These are phyloP conservation scores for Andrena trimmerana DNA, from an alignment of 2,888 invertebrate species.

Conservation along the genomic window DNA sequence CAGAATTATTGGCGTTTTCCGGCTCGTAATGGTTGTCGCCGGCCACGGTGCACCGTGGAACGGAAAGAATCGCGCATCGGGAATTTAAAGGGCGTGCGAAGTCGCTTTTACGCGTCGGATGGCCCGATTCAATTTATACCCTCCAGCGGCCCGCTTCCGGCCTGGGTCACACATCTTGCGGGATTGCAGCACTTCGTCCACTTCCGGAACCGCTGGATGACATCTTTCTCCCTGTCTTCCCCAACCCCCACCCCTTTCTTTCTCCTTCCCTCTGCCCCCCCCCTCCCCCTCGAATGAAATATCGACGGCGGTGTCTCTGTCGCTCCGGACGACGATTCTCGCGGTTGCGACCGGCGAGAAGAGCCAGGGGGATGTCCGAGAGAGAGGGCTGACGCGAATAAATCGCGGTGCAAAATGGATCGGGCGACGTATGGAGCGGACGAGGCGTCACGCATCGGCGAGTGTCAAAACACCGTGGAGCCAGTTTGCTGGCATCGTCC, in stretches of 20 bases:
- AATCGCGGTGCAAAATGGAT: slow-evolving; percentile 78
- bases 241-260: slow-evolving; percentile 3
- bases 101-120: slow-evolving; percentile 80
- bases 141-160: slow-evolving; percentile 76
- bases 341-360: slow-evolving; percentile 20
- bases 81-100: slow-evolving; percentile 83
- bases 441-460: slow-evolving; percentile 76
- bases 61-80: slow-evolving; percentile 60
- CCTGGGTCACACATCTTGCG: slow-evolving; percentile 75
- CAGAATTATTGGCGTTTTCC: slow-evolving; percentile 81
- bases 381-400: slow-evolving; percentile 65
- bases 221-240: slow-evolving; percentile 29
- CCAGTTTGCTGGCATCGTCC: slow-evolving; percentile 38
- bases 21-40: slow-evolving; percentile 79
- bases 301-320: slow-evolving; percentile 57
- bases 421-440: slow-evolving; percentile 69
- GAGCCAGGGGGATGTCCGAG: not conserved
- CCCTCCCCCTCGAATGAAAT: slow-evolving; percentile 67
- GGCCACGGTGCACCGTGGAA: slow-evolving; percentile 64
- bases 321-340: slow-evolving; percentile 52
- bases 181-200: slow-evolving; percentile 77
- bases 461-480: slow-evolving; percentile 75
- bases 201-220: slow-evolving; percentile 70
- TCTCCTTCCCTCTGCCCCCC: slow-evolving; percentile 24
- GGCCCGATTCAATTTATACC: slow-evolving; percentile 82